These are phyloP conservation scores for Hydrolagus affinis DNA, from an alignment of 2,113 vertebrate species.

Conservation along the genomic window DNA sequence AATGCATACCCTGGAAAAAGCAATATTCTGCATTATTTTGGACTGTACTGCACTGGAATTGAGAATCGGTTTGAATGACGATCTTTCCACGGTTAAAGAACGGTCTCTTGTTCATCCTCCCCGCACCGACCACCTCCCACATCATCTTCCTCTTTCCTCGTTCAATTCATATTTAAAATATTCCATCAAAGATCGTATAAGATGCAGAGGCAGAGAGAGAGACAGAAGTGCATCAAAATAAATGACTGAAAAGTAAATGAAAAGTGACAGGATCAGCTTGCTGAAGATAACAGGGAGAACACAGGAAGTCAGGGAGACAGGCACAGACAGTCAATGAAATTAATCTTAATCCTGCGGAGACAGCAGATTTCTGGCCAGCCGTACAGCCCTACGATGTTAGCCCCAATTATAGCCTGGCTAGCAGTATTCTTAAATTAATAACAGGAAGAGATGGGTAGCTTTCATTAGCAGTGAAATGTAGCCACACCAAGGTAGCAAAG, in stretches of 20 bases:
- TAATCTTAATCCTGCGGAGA: slow-evolving; percentile 54
- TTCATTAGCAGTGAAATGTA: slow-evolving; percentile 21
- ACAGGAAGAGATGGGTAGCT: slow-evolving; percentile 34
- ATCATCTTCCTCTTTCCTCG: too few relatives aligned
- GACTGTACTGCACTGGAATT: neutral
- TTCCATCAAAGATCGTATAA: neutral
- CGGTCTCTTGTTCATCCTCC: neutral
- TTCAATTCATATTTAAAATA: neutral
- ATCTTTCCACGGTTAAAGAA: neutral
- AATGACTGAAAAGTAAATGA: slow-evolving; percentile 47
- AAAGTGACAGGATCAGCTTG: slow-evolving; percentile 51
- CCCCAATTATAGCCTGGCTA: slow-evolving; percentile 38
- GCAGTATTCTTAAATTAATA: slow-evolving; percentile 40
- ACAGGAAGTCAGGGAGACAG: slow-evolving; percentile 55
- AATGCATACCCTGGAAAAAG: too few relatives aligned
- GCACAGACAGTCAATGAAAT: slow-evolving; percentile 56
- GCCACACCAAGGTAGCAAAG: neutral
- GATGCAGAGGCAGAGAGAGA: neutral
- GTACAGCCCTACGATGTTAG: slow-evolving; percentile 37
- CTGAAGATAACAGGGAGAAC: slow-evolving; percentile 50
- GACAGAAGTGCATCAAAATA: slow-evolving; percentile 36
- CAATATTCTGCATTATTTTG: too few relatives aligned
- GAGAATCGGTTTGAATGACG: neutral
- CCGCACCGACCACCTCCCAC: too few relatives aligned
- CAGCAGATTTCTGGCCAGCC: slow-evolving; percentile 43